Percentiles rank a stretch among this genome's conserved stretches.
Evolutionary conservation across 2,113 vertebrate genomes (phyloP).

Genomic region (Hydropotes inermis): DNA sequence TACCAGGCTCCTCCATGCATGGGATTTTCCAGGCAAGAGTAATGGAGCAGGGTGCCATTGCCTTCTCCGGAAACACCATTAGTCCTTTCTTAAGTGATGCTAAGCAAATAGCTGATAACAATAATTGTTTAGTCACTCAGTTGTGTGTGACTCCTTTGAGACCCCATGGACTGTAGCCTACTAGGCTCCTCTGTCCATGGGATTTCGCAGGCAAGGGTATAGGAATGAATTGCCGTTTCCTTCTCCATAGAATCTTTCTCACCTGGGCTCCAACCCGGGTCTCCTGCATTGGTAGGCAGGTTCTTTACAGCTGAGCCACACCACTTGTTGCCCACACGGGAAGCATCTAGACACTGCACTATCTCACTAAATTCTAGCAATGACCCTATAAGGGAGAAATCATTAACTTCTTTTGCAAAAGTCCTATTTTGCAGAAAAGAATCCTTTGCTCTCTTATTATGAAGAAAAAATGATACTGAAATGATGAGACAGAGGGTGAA

Average conservation of each 20-base stretch:
- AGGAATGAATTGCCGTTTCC: not conserved
- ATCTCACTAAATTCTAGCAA: not conserved
- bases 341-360: not conserved
- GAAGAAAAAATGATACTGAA: not conserved
- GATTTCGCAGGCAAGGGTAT: rapidly evolving
- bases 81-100: not conserved
- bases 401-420: not conserved
- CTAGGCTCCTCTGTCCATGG: not conserved
- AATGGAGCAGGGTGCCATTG: no score
- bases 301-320: not conserved
- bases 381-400: not conserved
- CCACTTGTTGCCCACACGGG: not conserved
- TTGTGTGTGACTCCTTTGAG: not conserved
- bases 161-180: not conserved
- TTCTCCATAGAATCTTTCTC: not conserved
- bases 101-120: not conserved
- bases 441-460: not conserved
- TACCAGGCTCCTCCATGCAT: no score
- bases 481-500: not conserved
- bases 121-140: not conserved
- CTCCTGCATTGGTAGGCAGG: not conserved
- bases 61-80: not conserved
- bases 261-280: rapidly evolving
- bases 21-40: no score
- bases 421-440: not conserved